These are phyloP conservation scores for Colaptes auratus DNA, from an alignment of 2,113 vertebrate species.

Conservation along the genomic window DNA sequence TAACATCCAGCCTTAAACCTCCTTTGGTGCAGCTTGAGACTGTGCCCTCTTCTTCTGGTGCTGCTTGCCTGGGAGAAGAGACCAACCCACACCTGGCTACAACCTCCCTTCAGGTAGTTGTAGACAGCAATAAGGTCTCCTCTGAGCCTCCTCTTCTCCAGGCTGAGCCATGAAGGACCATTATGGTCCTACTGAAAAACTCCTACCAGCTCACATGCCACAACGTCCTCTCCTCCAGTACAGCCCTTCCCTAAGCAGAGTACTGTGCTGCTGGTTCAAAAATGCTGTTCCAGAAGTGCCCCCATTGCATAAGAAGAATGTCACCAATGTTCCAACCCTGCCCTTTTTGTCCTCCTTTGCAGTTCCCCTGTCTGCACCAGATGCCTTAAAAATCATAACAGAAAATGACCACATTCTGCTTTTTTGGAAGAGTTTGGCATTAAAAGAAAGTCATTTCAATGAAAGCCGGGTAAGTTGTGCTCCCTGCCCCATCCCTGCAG, in stretches of 20 bases:
- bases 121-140: too few relatives aligned
- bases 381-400: conserved; percentile 92
- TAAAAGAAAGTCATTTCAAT: conserved; percentile 90
- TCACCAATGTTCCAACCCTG: background rate
- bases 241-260: background rate
- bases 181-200: background rate
- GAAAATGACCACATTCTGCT: conserved; percentile 92
- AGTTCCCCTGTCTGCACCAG: conserved; percentile 90
- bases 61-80: too few relatives aligned
- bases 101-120: too few relatives aligned
- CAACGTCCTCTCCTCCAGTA: background rate
- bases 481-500: background rate
- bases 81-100: too few relatives aligned
- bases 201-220: background rate
- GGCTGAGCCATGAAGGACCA: too few relatives aligned
- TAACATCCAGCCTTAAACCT: too few relatives aligned
- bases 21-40: too few relatives aligned
- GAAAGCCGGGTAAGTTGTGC: conserved; percentile 89
- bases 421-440: conserved; percentile 94
- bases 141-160: too few relatives aligned
- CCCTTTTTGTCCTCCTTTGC: background rate
- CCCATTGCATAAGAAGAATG: background rate
- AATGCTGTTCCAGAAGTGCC: background rate
- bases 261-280: background rate
- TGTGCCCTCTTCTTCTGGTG: too few relatives aligned